phyloP scores from a whole-genome alignment of 2,797 vertebrate species.

The Acridotheres tristis region DNA sequence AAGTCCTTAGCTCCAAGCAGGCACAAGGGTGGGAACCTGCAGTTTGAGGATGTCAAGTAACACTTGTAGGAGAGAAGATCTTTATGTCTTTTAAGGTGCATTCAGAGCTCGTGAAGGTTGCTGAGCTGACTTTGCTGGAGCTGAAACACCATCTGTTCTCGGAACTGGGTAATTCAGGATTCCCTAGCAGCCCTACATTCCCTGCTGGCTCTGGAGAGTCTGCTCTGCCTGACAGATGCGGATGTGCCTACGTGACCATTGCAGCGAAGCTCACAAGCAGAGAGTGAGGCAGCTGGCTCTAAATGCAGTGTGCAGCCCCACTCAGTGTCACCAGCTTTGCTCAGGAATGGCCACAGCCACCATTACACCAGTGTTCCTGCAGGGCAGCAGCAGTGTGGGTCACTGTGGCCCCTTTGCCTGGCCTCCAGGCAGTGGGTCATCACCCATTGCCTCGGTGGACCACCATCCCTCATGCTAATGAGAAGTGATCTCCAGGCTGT shows the following conservation, averaged over 20 bases:
- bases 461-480: neutral
- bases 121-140: neutral
- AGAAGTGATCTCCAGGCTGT: rapidly evolving
- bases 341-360: rapidly evolving
- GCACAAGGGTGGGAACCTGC: neutral
- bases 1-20: conserved; percentile 25
- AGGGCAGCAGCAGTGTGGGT: neutral
- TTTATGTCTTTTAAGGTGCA: neutral
- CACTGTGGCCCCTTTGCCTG: rapidly evolving
- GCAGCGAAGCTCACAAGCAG: rapidly evolving
- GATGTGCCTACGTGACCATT: rapidly evolving
- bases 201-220: neutral
- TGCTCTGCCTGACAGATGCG: rapidly evolving
- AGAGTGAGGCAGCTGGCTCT: neutral
- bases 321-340: neutral
- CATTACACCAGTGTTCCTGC: neutral
- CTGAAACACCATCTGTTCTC: neutral
- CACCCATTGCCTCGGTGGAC: rapidly evolving
- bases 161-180: neutral
- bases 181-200: neutral
- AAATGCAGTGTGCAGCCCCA: neutral
- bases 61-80: neutral
- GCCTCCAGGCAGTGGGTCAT: neutral
- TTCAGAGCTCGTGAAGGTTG: neutral
- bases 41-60: neutral